Base-by-base conservation (phyloP, 2,113 vertebrate genomes). In the Brevimyrus niger region DNA sequence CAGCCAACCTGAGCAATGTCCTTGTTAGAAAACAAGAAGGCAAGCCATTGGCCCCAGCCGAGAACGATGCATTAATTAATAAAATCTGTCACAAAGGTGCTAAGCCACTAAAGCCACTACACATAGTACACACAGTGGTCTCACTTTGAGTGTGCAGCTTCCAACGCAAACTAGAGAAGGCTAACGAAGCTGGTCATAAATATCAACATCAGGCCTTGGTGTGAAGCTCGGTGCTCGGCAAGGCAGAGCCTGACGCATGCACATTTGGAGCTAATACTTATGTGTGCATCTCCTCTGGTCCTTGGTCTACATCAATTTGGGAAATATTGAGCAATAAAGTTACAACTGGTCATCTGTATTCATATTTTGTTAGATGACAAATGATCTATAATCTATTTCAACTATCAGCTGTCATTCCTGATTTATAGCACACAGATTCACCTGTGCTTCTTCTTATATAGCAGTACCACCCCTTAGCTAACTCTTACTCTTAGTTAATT, bases 61-160 rank as follows among this genome's bases (percentile, higher is more conserved):
- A 93, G 93, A 93, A 95, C 92, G 94, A 94, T 92, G 92, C 91
- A 91, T 93, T 94, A 93, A 94, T 95, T 94, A 92, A 94, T 94
- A 93, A 94, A 93, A 94, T 94, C 94, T 95, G 91, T 92, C 93
- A 93, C 87, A 91, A 94, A 94, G 93, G 92, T 93, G 93, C 92
- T 95, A 91, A 91, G 92, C 93, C 93, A 93, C 88, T 91, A 90
- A 91, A 91, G 92, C 93, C 93, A 93, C 88, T 91, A 90, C 94
- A 92, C 92, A 93, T 92, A 91, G 90, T 88, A 76, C 84, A 38
- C 42, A 47, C 9, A 42, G 48, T 47, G 13, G 73, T 3, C 19
- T 35, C 35, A 15, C 21, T 19, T 84, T 21, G 3, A 13, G 44
- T 48, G 42, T 47, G 61, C 87, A 31, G n/a, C 61, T 23, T 13